phyloP scores from a whole-genome alignment of 2,888 invertebrate species.

The Idaea aversata region DNA sequence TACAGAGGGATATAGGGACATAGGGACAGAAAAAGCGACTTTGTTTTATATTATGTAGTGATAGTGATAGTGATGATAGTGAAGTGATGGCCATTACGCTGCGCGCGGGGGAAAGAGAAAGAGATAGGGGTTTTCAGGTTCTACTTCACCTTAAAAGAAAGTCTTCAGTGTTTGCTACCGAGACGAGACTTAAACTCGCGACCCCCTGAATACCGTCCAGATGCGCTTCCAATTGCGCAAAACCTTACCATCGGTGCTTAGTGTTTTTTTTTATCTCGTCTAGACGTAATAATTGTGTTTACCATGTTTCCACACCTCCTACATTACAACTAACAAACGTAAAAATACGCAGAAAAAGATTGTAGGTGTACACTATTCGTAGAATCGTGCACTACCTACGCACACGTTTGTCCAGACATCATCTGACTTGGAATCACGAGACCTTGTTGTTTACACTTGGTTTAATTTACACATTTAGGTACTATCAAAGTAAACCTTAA shows the following conservation, averaged over 20 bases:
- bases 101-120: too few species aligned
- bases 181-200: too few species aligned
- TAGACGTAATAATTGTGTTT: background rate
- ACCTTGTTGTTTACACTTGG: background rate
- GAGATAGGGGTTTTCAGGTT: too few species aligned
- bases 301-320: background rate
- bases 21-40: too few species aligned
- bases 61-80: too few species aligned
- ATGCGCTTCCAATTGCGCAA: background rate
- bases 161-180: too few species aligned
- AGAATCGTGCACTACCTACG: background rate
- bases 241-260: background rate
- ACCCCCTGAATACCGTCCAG: too few species aligned
- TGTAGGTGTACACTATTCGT: background rate
- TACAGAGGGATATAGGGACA: too few species aligned
- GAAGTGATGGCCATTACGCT: too few species aligned
- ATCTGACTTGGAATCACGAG: background rate
- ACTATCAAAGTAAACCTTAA: background rate
- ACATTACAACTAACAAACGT: background rate
- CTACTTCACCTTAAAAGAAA: too few species aligned
- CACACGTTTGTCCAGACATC: background rate
- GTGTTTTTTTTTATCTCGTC: conserved; percentile 12
- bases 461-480: background rate
- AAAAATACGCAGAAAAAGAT: background rate
- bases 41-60: too few species aligned